Evolutionary conservation across 1,140 invertebrate species (phyloP).

Genomic region (Papilio machaon): DNA sequence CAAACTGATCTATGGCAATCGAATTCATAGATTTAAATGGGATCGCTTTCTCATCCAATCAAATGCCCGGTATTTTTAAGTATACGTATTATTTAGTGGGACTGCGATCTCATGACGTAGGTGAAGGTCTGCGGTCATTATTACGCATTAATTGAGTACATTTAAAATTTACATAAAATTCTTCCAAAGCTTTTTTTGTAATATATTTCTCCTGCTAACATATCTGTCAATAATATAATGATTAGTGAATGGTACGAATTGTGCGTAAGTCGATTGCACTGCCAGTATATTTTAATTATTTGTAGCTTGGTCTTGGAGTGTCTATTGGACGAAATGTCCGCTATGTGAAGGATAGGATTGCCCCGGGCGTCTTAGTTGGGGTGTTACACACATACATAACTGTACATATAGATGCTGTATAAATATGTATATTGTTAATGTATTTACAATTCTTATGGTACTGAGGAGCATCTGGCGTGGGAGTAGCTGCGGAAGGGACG

Average conservation of each 20-base stretch:
- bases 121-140: neutral
- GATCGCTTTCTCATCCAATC: neutral
- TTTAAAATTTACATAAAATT: constrained; percentile 25
- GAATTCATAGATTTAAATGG: neutral
- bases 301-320: constrained; percentile 55
- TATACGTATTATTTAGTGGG: neutral
- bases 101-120: constrained; percentile 5
- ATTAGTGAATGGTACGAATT: constrained; percentile 53
- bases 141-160: constrained; percentile 7
- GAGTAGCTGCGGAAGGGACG: constrained; percentile 21
- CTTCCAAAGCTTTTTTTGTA: constrained; percentile 50
- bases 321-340: constrained; percentile 52
- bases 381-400: constrained; percentile 64
- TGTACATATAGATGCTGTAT: constrained; percentile 80
- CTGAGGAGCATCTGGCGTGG: constrained; percentile 67
- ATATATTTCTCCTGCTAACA: constrained; percentile 68
- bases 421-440: constrained; percentile 77
- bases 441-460: constrained; percentile 67
- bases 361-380: constrained; percentile 39
- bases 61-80: constrained; percentile 56
- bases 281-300: constrained; percentile 63
- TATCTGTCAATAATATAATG: constrained; percentile 59
- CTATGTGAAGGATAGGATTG: neutral
- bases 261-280: constrained; percentile 73
- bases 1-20: neutral